Base-by-base conservation (phyloP, 2,113 vertebrate species). In the Sphaerodactylus townsendi region DNA sequence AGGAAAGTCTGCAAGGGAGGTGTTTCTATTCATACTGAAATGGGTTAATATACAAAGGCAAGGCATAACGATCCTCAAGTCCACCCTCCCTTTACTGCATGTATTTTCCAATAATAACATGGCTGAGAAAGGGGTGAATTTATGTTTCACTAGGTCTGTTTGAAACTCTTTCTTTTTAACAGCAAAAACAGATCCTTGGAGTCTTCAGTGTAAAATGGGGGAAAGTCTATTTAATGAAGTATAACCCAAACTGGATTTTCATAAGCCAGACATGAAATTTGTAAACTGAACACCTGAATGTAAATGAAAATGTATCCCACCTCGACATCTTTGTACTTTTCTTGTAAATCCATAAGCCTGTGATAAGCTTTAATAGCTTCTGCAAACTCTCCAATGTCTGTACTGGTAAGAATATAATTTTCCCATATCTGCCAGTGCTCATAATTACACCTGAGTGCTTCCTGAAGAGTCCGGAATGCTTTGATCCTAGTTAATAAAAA, bases 381-480 rank as follows among this genome's bases (percentile, higher is more conserved):
- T 19, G 94, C 88, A 91, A 99, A 99, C 81, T 98, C 98, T 77
- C 99, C 99, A 23, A 99, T 56, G 9, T 99, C 98, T 13, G 96
- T 96, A 92, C 98, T 96, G 74, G 98, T 98, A 1, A 96, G 88
- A 44, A 99, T 95, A 90, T 98, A 99, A 93, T 99, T 99, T 94
- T 99, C 99, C 99, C 99, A 99, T 93, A 99, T 99, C 95, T 99
- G 98, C 99, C 99, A 99, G 84, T 98, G 98, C 81, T 99, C 98
- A 39, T 96, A 99, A 94, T 99, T 99, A 91, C 99, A 99, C 89
- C 97, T 99, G 78, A 99, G 96, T 59, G 99, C 98, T 96, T 99
- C 99, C 81, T 98, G 98, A 70, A 99, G 97, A 5, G 98, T 98
- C 74, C 96, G 95, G 88, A 99, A 99, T 50, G 98, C 99, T 95